Percentiles rank a stretch among this genome's conserved stretches.
Evolutionary conservation across 2,888 invertebrate genomes (phyloP).

Genomic region (Camptogramma bilineatum): DNA sequence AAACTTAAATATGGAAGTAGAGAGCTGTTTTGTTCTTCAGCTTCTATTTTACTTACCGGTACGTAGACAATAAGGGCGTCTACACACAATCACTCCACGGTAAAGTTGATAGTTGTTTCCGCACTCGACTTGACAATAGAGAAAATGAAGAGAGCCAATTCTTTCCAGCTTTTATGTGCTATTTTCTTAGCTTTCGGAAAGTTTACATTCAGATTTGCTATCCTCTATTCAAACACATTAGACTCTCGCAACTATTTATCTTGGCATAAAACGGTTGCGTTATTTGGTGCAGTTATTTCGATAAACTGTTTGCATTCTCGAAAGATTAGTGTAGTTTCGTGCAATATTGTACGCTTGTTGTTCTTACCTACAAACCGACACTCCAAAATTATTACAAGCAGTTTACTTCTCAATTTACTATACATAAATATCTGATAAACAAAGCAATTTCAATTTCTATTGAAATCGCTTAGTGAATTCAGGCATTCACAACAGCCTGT

Average conservation of each 20-base stretch:
- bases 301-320: slow-evolving; percentile 68
- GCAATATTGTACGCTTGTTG: slow-evolving; percentile 49
- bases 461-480: slow-evolving; percentile 16
- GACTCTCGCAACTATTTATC: slow-evolving; percentile 73
- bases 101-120: slow-evolving; percentile 80
- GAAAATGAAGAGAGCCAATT: slow-evolving; percentile 83
- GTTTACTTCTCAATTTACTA: slow-evolving; percentile 33
- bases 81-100: slow-evolving; percentile 78
- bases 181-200: slow-evolving; percentile 76
- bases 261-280: slow-evolving; percentile 68
- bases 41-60: slow-evolving; percentile 79
- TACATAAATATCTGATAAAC: slow-evolving; percentile 18
- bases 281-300: slow-evolving; percentile 66
- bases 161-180: slow-evolving; percentile 76
- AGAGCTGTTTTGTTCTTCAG: slow-evolving; percentile 59
- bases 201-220: slow-evolving; percentile 75
- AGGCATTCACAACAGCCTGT: background rate
- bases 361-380: slow-evolving; percentile 49
- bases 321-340: slow-evolving; percentile 56
- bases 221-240: slow-evolving; percentile 73
- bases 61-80: slow-evolving; percentile 79
- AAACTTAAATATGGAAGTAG: slow-evolving; percentile 74
- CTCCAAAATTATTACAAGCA: slow-evolving; percentile 38
- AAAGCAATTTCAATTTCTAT: slow-evolving; percentile 20
- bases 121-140: slow-evolving; percentile 82